A percentile compares a stretch with the other conserved stretches of the same genome.
phyloP scores from a whole-genome alignment of 2,888 invertebrate species.

The Coelopa pilipes region DNA sequence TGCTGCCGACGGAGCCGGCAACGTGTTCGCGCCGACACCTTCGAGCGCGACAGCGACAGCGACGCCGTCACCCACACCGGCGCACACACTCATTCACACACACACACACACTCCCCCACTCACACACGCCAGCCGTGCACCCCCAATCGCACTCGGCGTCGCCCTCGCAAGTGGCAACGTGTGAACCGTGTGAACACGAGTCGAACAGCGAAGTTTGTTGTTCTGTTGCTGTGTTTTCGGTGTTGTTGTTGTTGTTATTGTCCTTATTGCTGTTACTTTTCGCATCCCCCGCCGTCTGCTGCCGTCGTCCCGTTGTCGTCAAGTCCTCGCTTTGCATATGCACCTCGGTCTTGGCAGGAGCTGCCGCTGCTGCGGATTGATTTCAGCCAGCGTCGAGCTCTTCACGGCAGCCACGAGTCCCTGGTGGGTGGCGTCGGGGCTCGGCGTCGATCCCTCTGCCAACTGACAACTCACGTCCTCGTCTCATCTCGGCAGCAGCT shows the following conservation, averaged over 20 bases:
- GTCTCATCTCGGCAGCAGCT: too few species aligned
- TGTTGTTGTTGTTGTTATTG: slow-evolving; percentile 20
- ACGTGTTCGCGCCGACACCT: slow-evolving; percentile 5
- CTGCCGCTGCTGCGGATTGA: slow-evolving; percentile 1
- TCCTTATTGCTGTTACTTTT: slow-evolving; percentile 12
- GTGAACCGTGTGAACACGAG: slow-evolving; percentile 45
- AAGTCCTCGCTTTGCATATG: neutral
- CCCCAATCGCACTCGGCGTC: neutral
- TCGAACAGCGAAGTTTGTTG: slow-evolving; percentile 43
- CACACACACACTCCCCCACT: slow-evolving; percentile 13
- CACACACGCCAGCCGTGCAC: slow-evolving; percentile 2
- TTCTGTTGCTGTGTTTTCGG: slow-evolving; percentile 11
- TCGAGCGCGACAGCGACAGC: slow-evolving; percentile 22
- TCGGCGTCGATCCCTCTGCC: too few species aligned
- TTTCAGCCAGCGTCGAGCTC: neutral
- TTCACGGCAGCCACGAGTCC: too few species aligned
- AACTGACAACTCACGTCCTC: too few species aligned
- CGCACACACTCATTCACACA: too few species aligned
- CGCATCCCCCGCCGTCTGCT: slow-evolving; percentile 20
- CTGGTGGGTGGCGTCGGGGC: too few species aligned
- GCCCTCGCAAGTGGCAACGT: slow-evolving; percentile 28
- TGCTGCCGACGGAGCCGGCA: slow-evolving; percentile 26
- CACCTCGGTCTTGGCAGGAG: neutral
- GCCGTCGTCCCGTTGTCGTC: neutral
- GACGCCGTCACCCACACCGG: slow-evolving; percentile 37